Conservation (phyloP, 1,140 invertebrate species). For the Brachionus paranguensis region DNA sequence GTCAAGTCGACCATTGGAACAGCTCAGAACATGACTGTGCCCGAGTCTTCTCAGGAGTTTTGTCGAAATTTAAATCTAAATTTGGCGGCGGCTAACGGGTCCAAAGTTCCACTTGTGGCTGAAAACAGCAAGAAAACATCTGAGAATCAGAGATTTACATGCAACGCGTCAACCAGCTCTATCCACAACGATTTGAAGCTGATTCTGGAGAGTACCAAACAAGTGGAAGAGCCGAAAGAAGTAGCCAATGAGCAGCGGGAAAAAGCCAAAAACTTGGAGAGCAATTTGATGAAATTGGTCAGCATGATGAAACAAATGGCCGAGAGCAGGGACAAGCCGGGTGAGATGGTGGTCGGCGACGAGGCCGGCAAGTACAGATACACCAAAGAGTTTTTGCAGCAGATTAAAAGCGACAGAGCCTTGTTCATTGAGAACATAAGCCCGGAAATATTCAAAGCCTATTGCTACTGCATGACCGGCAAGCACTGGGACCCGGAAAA, state of each 20-base stretch:
- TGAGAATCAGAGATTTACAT: slow-evolving; percentile 29
- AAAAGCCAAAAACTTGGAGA: background rate
- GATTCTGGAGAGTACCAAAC: background rate
- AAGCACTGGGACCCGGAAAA: slow-evolving; percentile 38
- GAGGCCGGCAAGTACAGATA: slow-evolving; percentile 1
- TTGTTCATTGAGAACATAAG: background rate
- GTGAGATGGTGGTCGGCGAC: background rate
- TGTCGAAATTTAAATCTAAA: slow-evolving; percentile 34
- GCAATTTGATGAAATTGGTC: background rate
- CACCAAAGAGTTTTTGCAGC: slow-evolving; percentile 28
- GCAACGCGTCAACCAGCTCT: slow-evolving; percentile 29
- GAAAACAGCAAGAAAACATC: background rate
- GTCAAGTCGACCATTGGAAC: background rate
- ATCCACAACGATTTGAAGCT: slow-evolving; percentile 34
- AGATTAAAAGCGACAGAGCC: background rate
- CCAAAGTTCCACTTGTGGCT: background rate
- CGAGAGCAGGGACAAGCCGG: background rate
- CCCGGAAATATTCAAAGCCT: slow-evolving; percentile 33
- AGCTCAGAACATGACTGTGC: background rate
- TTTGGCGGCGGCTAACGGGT: background rate
- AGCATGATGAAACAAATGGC: slow-evolving; percentile 8
- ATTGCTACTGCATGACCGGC: slow-evolving; percentile 35
- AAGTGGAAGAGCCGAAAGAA: background rate
- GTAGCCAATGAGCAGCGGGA: background rate
- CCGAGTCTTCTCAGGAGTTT: slow-evolving; percentile 16